Evolutionary conservation across 1,140 invertebrate species (phyloP).

Genomic region (Cotesia chilonis): DNA sequence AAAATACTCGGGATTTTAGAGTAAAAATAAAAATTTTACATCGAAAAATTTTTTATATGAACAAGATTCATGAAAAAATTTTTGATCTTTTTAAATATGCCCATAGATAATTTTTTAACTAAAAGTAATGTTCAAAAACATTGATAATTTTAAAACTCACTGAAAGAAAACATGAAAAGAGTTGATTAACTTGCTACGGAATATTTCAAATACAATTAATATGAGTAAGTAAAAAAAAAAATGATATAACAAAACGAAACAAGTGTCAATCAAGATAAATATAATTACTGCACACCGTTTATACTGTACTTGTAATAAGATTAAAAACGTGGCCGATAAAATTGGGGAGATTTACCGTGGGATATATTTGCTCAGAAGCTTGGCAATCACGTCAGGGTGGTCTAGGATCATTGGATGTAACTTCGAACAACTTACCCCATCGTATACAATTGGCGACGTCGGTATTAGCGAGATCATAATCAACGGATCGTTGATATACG

Average conservation of each 20-base stretch:
- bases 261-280: not conserved
- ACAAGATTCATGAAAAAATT: too few relatives aligned
- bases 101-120: too few relatives aligned
- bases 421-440: not conserved
- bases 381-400: constrained; percentile 55
- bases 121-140: too few relatives aligned
- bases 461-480: constrained; percentile 62
- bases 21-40: too few relatives aligned
- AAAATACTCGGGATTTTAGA: too few relatives aligned
- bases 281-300: not conserved
- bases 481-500: constrained; percentile 51
- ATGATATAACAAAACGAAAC: not conserved
- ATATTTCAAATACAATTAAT: not conserved
- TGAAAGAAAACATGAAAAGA: too few relatives aligned
- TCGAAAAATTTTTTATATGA: too few relatives aligned
- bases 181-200: too few relatives aligned
- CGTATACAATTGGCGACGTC: constrained; percentile 36
- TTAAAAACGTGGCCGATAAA: not conserved
- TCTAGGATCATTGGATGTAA: constrained; percentile 31
- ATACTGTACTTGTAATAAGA: constrained; percentile 1
- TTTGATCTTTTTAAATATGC: too few relatives aligned
- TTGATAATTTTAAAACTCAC: too few relatives aligned
- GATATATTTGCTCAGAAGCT: constrained; percentile 50
- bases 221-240: not conserved
- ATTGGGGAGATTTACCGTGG: constrained; percentile 28